Evolutionary conservation across 2,888 invertebrate species (phyloP), one percentile per base, ranked within the genome.

Genomic region (Resseliella maxima): DNA sequence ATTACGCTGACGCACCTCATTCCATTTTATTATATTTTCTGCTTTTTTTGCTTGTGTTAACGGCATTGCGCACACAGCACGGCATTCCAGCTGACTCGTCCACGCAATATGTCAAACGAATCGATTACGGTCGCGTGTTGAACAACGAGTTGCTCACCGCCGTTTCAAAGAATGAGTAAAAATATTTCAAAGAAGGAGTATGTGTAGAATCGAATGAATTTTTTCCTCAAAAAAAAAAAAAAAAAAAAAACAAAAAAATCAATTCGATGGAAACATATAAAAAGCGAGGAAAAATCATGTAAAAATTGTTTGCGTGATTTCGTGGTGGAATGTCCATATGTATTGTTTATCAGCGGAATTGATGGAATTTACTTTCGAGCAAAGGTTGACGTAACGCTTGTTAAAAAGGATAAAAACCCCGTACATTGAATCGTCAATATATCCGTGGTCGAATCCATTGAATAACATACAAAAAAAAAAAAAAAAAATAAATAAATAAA

Each of bases 1-100:
- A 81, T 81, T 81, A 81, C 81, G 81, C 81, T 81, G 81, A 81
- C 81, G 21, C 59, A 31, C 31, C 72, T 59, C 59, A 59, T 24
- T 59, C 59, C 59, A 5, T 21, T 8, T 50, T 8, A n/a, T 21
- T 8, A 2, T 50, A 12, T 2, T 18, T 21, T 50, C 50, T 24
- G 59, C 27, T 3, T 15, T 31, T 50, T 72, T 10, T 72, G 72
- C 15, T 31, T 12, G 27, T 72, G 12, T 31, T 31, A 72, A 72
- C 72, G 31, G 72, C 35, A 72, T 72, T 72, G 27, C 72, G n/a
- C n/a, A n/a, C n/a, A 72, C 15, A 15, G 31, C 72, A 72, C n/a
- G 72, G 18, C 24, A 72, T 31, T 72, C 72, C 72, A 72, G 72
- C 72, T 31, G 31, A 72, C 72, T 72, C 59, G 59, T 59, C 59